Evolutionary conservation across 1,140 invertebrate species (phyloP), one percentile per base, ranked within the genome.

Genomic region (Pollicipes pollicipes): DNA sequence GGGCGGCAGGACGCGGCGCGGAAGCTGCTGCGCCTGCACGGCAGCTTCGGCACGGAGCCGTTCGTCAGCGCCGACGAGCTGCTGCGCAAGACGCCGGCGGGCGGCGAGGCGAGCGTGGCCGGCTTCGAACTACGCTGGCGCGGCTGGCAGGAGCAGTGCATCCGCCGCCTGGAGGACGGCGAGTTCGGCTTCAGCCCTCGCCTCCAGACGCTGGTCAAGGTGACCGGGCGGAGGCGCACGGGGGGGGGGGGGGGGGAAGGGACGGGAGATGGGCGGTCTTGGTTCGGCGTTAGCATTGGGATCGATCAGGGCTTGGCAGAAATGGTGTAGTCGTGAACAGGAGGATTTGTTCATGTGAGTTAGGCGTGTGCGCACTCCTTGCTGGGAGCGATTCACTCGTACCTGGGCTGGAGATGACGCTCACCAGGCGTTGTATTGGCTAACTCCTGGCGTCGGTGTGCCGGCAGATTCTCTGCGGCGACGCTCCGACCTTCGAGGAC

Each of bases 101-200:
- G 66, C 88, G 86, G 79, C 85, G 85, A 30, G 3, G 58, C 29
- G 31, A n/a, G n/a, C n/a, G n/a, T n/a, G n/a, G 30, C 87, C 73
- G 93, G 95, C 80, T 95, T 94, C 79, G 87, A 85, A 66, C 84
- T 91, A 69, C 86, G 88, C 70, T 95, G 91, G 90, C 88, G 89
- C 75, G 78, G 90, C 75, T 96, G 94, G 94, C 86, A 90, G 75
- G 84, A 88, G 1, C 90, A 92, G 77, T 85, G 90, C 69, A 81
- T 86, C 68, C 83, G 85, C 3, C 87, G 89, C 77, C 80, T 94
- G 35, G 84, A 85, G 72, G 85, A 86, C 24, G 85, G 88, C 74
- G 80, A 85, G 16, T 89, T 94, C 77, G 77, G 83, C 27, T 79
- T 84, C 35, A 86, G 88, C 73, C 81, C 83, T 10, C 84, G 93